These are phyloP conservation scores for Pandemis cinnamomeana DNA, from an alignment of 2,888 invertebrate species.

Conservation along the genomic window DNA sequence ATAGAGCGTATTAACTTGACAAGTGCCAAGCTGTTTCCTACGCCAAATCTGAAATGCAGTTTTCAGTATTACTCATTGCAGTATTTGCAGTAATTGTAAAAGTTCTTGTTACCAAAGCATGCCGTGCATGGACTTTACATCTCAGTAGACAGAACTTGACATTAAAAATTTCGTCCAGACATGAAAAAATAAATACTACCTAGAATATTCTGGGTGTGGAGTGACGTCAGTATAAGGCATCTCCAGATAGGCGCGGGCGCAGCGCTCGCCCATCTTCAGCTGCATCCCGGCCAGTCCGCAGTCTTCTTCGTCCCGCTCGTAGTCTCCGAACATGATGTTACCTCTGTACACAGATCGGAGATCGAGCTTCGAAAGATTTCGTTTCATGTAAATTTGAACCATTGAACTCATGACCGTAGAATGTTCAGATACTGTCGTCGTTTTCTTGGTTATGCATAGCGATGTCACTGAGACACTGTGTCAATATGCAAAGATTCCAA, in stretches of 20 bases:
- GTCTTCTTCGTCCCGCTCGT: conserved; percentile 72
- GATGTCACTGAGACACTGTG: too few relatives aligned
- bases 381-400: too few relatives aligned
- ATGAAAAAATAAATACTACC: conserved; percentile 50
- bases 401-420: too few relatives aligned
- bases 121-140: too few relatives aligned
- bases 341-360: conserved; percentile 53
- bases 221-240: conserved; percentile 64
- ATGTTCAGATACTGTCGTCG: too few relatives aligned
- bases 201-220: conserved; percentile 74
- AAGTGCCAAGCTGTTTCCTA: conserved; percentile 71
- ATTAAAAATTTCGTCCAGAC: neutral
- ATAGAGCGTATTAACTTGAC: conserved; percentile 70
- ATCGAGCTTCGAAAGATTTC: too few relatives aligned
- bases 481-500: too few relatives aligned
- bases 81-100: neutral
- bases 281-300: conserved; percentile 62
- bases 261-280: conserved; percentile 59
- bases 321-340: conserved; percentile 72
- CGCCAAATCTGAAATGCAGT: conserved; percentile 70
- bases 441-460: too few relatives aligned
- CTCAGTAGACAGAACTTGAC: neutral
- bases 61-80: neutral
- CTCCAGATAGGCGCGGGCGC: conserved; percentile 69
- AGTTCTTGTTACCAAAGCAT: too few relatives aligned